These are phyloP conservation scores for Paratilapia polleni DNA, from an alignment of 2,113 vertebrate genomes.

Conservation along the genomic window DNA sequence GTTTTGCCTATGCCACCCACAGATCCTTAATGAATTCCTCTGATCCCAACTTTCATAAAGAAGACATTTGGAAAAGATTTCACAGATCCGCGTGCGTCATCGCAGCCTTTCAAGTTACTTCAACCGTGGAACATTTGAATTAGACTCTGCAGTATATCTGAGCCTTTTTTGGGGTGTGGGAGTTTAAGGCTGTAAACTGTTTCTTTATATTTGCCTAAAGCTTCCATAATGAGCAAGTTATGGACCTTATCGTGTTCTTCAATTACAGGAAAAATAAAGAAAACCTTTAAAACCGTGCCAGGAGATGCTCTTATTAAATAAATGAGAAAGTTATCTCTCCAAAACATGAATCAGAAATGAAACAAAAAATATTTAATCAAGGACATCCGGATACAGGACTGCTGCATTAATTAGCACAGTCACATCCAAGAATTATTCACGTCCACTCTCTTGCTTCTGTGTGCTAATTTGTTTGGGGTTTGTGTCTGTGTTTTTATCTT, in stretches of 20 bases:
- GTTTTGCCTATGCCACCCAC: slow-evolving; percentile 71
- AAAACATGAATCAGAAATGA: slow-evolving; percentile 68
- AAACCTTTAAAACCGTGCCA: slow-evolving; percentile 67
- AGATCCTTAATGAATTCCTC: slow-evolving; percentile 73
- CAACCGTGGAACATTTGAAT: slow-evolving; percentile 64
- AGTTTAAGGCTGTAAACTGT: slow-evolving; percentile 67
- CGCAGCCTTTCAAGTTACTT: slow-evolving; percentile 68
- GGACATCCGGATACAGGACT: slow-evolving; percentile 25
- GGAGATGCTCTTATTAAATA: slow-evolving; percentile 57
- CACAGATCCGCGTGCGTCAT: slow-evolving; percentile 59
- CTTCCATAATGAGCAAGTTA: slow-evolving; percentile 73
- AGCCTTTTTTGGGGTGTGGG: slow-evolving; percentile 68
- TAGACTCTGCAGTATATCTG: slow-evolving; percentile 49
- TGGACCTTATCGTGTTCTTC: slow-evolving; percentile 61
- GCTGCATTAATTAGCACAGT: slow-evolving; percentile 37
- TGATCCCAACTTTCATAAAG: slow-evolving; percentile 76
- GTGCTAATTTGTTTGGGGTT: slow-evolving; percentile 30
- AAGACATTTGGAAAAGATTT: slow-evolving; percentile 72
- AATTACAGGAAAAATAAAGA: slow-evolving; percentile 18
- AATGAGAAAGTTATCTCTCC: slow-evolving; percentile 68
- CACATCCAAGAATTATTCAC: slow-evolving; percentile 6
- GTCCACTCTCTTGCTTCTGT: neutral
- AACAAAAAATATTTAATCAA: slow-evolving; percentile 51
- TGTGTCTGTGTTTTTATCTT: slow-evolving; percentile 33
- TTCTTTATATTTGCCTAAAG: slow-evolving; percentile 74